Conservation (phyloP, 2,888 invertebrate species). For the Papilio protenor region DNA sequence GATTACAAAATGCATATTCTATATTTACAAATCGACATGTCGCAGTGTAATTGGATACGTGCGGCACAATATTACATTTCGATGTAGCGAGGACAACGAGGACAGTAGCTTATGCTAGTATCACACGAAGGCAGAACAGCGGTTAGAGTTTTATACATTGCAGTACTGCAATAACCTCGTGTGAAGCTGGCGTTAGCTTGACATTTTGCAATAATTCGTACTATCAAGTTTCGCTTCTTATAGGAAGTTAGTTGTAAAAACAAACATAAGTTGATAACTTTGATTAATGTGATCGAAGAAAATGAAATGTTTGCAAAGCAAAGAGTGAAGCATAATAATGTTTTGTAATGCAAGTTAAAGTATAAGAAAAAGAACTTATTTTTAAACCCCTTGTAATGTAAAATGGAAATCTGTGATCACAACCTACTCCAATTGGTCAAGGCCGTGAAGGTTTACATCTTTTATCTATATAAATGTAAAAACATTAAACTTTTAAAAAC, state of each 20-base stretch:
- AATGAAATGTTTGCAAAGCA: no score
- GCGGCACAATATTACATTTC: constrained; percentile 26
- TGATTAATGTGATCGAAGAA: background rate
- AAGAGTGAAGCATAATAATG: no score
- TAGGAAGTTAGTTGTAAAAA: background rate
- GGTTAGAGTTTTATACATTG: background rate
- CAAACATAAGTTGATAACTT: background rate
- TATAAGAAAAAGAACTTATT: no score
- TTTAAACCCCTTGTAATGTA: background rate
- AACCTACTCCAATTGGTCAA: constrained; percentile 17
- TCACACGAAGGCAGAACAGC: background rate
- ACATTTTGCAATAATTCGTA: constrained; percentile 23
- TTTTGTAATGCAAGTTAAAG: no score
- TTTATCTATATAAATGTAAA: background rate
- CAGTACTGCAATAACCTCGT: background rate
- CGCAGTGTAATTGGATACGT: constrained; percentile 29
- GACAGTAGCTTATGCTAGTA: background rate
- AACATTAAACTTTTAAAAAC: background rate
- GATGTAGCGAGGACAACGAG: constrained; percentile 31
- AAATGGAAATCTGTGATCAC: constrained; percentile 17
- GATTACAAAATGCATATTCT: constrained; percentile 24
- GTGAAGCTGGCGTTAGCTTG: constrained; percentile 8
- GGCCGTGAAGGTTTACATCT: constrained; percentile 2
- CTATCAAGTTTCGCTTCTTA: constrained; percentile 14
- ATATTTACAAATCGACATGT: constrained; percentile 32